Evolutionary conservation across 2,888 invertebrate genomes (phyloP), one percentile per base, ranked within the genome.

Genomic region (Apotomis turbidana): DNA sequence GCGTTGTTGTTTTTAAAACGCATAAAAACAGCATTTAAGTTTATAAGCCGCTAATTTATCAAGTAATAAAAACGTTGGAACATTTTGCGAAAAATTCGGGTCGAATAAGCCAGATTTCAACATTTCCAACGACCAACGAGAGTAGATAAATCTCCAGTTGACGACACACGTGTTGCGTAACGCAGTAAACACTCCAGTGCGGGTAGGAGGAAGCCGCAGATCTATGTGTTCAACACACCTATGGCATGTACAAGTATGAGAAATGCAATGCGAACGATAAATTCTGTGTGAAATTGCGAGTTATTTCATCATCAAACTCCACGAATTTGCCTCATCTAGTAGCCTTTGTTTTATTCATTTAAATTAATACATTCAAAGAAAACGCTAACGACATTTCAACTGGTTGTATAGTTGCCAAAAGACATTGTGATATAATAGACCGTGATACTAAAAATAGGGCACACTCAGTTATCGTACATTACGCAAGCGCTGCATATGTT

Each of bases 381-480:
- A 70, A 58, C 44, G n/a, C 41, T 58, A 59, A 64, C 9, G 52
- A 59, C 57, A 64, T 60, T 60, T 66, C 72, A 70, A 62, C 74
- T 66, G 68, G 60, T 41, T 49, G 57, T 71, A 66, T 76, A 71
- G 76, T 78, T 83, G 77, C 80, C 80, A 81, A 83, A 83, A 79
- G 76, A 77, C 74, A 74, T 76, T 27, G 73, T 83, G 78, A 82
- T 77, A 83, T 80, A 83, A 83, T 78, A 80, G 79, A 75, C 80
- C 77, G 76, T 80, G 81, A 79, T 81, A 73, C 74, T 83, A 84
- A 82, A 81, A 80, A 79, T 79, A 83, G 84, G 85, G 84, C 83
- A 78, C 75, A 79, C 77, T 79, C 78, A 82, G 80, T 87, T 87
- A 88, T 84, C 81, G 78, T 78, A 74, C 76, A 78, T 88, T 86